phyloP scores from a whole-genome alignment of 1,140 invertebrate genomes.

The Bicyclus anynana region DNA sequence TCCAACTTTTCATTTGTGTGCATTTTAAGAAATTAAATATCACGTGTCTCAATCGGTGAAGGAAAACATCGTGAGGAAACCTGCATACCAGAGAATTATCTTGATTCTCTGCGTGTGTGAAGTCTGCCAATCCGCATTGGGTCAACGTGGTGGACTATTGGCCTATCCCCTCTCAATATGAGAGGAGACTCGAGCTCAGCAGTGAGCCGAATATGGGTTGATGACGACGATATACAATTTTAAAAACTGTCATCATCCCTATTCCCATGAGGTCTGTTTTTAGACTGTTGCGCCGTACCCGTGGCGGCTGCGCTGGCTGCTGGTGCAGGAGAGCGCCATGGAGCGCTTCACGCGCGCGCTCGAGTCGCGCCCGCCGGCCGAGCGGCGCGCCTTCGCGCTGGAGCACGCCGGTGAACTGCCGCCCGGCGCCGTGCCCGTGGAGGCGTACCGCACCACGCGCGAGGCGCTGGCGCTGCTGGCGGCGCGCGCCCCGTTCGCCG shows the following conservation, averaged over 20 bases:
- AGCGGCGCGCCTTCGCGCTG: neutral
- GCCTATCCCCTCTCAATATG: too few species aligned
- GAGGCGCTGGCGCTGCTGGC: conserved; percentile 34
- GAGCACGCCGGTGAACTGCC: neutral
- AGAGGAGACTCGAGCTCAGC: too few species aligned
- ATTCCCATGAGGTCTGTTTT: too few species aligned
- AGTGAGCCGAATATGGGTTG: neutral
- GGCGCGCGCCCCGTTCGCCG: conserved; percentile 10
- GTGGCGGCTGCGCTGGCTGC: neutral
- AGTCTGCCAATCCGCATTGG: too few species aligned
- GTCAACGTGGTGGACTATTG: too few species aligned
- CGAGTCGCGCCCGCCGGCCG: neutral
- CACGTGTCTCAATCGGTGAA: too few species aligned
- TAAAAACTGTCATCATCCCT: too few species aligned
- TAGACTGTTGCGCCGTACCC: neutral
- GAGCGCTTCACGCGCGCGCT: neutral
- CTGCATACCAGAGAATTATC: too few species aligned
- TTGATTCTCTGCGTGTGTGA: too few species aligned
- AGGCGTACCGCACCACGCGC: conserved; percentile 44
- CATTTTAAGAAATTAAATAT: too few species aligned
- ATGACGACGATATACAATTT: neutral
- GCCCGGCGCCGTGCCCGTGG: neutral
- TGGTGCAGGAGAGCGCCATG: neutral
- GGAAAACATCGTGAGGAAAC: too few species aligned
- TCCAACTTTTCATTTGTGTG: too few species aligned